Conservation (phyloP, 2,113 vertebrate species). For the Caracal caracal region DNA sequence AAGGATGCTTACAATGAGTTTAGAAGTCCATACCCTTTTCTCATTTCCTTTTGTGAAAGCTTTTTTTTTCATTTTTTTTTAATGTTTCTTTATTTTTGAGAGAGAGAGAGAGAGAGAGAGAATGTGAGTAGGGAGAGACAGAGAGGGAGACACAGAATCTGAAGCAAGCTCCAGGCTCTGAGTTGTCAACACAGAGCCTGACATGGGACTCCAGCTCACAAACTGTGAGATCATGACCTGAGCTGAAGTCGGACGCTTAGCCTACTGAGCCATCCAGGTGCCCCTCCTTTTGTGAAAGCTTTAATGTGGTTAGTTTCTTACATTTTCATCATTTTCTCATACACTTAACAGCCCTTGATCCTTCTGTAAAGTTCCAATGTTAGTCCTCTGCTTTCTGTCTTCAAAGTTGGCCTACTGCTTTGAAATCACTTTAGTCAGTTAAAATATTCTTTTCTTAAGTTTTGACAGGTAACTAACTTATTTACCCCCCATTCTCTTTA, state of each 20-base stretch:
- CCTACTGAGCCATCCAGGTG: too few species aligned
- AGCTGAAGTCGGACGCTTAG: too few species aligned
- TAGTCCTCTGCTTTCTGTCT: neutral
- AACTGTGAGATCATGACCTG: too few species aligned
- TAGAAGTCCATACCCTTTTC: neutral
- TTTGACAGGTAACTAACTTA: neutral
- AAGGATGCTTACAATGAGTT: neutral
- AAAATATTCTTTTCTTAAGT: constrained; percentile 17
- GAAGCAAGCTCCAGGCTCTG: too few species aligned
- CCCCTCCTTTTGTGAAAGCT: neutral
- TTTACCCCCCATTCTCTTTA: neutral
- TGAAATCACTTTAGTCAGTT: constrained; percentile 15
- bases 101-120: too few species aligned
- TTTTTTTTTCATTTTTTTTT: neutral
- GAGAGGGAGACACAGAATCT: too few species aligned
- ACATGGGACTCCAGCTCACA: too few species aligned
- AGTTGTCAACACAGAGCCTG: too few species aligned
- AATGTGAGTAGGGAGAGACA: too few species aligned
- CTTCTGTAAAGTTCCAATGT: neutral
- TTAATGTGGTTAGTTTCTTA: neutral
- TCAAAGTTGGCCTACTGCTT: neutral
- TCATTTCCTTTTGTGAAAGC: neutral
- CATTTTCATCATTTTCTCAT: neutral
- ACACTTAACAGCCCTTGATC: neutral
- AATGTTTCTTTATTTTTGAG: too few species aligned